A percentile compares a stretch with the other conserved stretches of the same genome.
Evolutionary conservation across 2,797 vertebrate genomes (phyloP).

Genomic region (Chelon auratus): DNA sequence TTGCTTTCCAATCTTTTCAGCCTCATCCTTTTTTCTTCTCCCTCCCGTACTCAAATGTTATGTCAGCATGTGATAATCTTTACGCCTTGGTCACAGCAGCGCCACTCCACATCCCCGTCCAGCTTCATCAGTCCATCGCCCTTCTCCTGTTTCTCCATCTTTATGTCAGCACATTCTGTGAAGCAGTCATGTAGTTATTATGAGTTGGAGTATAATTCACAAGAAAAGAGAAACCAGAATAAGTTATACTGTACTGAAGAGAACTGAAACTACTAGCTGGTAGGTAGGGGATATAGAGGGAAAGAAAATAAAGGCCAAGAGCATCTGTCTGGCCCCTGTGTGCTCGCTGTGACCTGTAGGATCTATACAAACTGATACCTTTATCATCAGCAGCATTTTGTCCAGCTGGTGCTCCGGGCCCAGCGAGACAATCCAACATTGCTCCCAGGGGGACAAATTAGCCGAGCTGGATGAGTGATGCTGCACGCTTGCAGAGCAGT

Average conservation of each 20-base stretch:
- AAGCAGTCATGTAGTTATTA: not conserved
- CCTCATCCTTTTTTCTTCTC: no score
- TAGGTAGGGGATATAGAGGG: not conserved
- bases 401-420: constrained; percentile 50
- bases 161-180: no score
- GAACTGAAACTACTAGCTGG: not conserved
- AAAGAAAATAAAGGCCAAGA: not conserved
- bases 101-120: no score
- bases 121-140: no score
- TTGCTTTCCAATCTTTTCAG: no score
- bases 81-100: no score
- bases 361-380: constrained; percentile 8
- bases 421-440: constrained; percentile 13
- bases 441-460: constrained; percentile 34
- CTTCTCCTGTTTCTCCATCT: no score
- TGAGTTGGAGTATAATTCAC: not conserved
- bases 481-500: constrained; percentile 3
- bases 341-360: constrained; percentile 22
- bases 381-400: constrained; percentile 46
- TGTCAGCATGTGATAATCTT: no score
- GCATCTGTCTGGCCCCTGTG: constrained; percentile 10
- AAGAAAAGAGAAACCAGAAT: not conserved
- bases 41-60: no score
- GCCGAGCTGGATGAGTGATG: constrained; percentile 32
- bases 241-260: not conserved